Evolutionary conservation across 2,888 invertebrate species (phyloP), one percentile per base, ranked within the genome.

Genomic region (Rotaria magnacalcarata): DNA sequence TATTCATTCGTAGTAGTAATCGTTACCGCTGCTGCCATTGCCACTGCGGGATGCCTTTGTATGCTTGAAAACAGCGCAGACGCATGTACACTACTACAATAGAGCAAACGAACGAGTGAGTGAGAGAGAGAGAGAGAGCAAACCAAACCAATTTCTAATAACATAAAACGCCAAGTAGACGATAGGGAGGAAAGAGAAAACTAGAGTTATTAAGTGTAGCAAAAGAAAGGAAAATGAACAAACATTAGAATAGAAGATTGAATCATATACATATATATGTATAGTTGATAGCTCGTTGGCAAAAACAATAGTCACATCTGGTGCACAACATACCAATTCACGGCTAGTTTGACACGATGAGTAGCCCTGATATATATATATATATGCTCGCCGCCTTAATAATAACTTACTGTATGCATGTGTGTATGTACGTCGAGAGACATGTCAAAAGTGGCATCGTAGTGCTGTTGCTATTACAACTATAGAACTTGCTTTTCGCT

Each of bases 221-320:
- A 67, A 34, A 67, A 54, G 54, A 67, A 67, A 67, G 34, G 27
- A 67, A 67, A 34, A 67, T 27, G 67, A 67, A 67, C 67, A 67
- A 67, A 67, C 67, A 67, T 67, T 67, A 34, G 34, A 67, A 41
- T 34, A 16, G 34, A 67, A 67, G 67, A 67, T 67, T 67, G 34
- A 19, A 41, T 67, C 34, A 67, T 27, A 67, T 56, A 24, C 21
- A 24, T 24, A 24, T 8, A 56, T 10, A 56, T 24, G 14, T 8
- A 56, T 56, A 56, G 67, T 67, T 34, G 67, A 67, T 67, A 67
- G 67, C 67, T 67, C 67, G 34, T 67, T 67, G 67, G 67, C 34
- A 67, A 67, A 67, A 67, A 67, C 67, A 67, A 67, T 67, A 67
- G 67, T 67, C 34, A 67, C 67, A 67, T 67, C 67, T 67, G 67